Base-by-base conservation (phyloP, 2,797 vertebrate species). In the Microchirus variegatus region DNA sequence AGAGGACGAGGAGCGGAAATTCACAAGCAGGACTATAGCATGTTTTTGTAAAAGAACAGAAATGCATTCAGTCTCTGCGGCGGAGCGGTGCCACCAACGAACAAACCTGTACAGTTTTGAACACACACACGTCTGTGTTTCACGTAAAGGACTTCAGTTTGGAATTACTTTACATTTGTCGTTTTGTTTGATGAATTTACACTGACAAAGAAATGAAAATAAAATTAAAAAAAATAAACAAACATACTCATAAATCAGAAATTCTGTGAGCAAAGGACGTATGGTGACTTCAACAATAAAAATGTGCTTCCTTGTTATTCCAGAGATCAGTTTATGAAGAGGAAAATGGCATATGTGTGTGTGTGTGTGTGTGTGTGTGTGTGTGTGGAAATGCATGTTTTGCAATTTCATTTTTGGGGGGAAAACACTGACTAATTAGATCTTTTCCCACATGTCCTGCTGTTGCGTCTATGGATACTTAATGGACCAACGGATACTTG, bases 61-160 rank as follows among this genome's bases (percentile, higher is more conserved):
- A 49, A 70, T 36, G 59, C 57, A 36, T 52, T 67, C 63, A 47
- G 71, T 67, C 69, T 49, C 54, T 63, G 58, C n/a, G 59, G 59
- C 63, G 77, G 35, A 63, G n/a, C n/a, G n/a, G n/a, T n/a, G n/a
- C 65, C 78, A 53, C 58, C 15, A n/a, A 81, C 64, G 11, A 49
- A 51, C 46, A 36, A 51, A 75, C 70, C 73, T 87, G 72, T 80
- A 82, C 83, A 49, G 73, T 80, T 70, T 72, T n/a, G n/a, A n/a
- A n/a, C n/a, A 73, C 54, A 74, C 78, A 81, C 81, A 74, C 56
- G 53, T 56, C 63, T 14, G 41, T 9, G 36, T 16, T 12, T 4
- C n/a, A 69, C 13, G 10, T 1, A 0, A 17, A 15, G 14, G 16
- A 26, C 37, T 66, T 64, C 61, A 54, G 35, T 62, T 26, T 36